Percentiles rank a stretch among this genome's conserved stretches.
These are phyloP conservation scores for Pissodes strobi DNA, from an alignment of 1,140 invertebrate genomes.

Conservation along the genomic window DNA sequence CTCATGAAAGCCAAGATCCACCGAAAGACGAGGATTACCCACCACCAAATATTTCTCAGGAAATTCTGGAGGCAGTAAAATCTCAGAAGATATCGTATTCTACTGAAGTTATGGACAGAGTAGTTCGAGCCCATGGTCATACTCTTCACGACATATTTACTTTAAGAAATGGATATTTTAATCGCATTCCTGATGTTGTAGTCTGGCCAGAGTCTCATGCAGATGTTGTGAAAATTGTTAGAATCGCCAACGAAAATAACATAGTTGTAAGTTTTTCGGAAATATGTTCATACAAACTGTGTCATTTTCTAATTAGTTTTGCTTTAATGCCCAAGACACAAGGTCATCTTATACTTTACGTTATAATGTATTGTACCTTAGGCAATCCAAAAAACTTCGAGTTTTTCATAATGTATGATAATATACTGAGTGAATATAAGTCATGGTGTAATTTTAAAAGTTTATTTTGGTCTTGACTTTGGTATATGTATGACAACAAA, in stretches of 20 bases:
- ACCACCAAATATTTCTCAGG: conserved; percentile 58
- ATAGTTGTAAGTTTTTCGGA: conserved; percentile 66
- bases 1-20: conserved; percentile 58
- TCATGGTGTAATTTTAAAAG: too few species aligned
- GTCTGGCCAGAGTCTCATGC: conserved; percentile 88
- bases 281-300: too few species aligned
- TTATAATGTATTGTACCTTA: too few species aligned
- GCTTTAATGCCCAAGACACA: too few species aligned
- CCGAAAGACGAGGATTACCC: conserved; percentile 62
- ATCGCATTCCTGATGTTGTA: conserved; percentile 90
- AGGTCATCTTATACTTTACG: too few species aligned
- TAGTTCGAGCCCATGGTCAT: conserved; percentile 93
- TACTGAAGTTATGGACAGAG: conserved; percentile 72
- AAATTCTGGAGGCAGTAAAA: conserved; percentile 66
- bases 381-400: too few species aligned
- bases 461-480: too few species aligned
- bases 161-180: conserved; percentile 69
- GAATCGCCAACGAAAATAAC: conserved; percentile 73
- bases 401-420: too few species aligned
- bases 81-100: conserved; percentile 72
- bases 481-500: too few species aligned
- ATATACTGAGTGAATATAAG: too few species aligned
- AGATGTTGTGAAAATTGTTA: conserved; percentile 81
- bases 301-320: too few species aligned
- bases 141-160: conserved; percentile 89